Base-by-base conservation (phyloP, 2,113 vertebrate genomes). In the Periophthalmodon schlosseri region DNA sequence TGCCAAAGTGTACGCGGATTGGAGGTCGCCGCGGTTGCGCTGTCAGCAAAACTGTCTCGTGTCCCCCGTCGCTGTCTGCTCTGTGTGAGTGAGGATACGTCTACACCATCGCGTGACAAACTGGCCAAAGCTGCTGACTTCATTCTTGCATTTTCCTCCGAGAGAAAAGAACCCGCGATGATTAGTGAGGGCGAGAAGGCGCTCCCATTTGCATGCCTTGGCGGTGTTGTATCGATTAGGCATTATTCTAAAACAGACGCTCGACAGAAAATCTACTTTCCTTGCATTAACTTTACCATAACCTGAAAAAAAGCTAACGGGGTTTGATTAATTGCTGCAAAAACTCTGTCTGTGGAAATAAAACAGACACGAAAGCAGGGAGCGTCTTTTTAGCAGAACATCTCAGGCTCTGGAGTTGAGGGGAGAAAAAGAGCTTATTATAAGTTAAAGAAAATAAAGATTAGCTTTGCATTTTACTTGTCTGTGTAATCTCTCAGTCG, bases 1-100 rank as follows among this genome's bases (percentile, higher is more conserved):
- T 73, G 83, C 81, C 89, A 82, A 83, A 75, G 79, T 69, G 77
- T 72, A 54, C 18, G n/a, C 33, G 46, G 46, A 70, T 72, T 15
- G 49, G 47, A 83, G 85, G 78, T 82, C 80, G 75, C 47, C 16
- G 73, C 20, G 9, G 54, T 70, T 85, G 87, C 85, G 54, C 12
- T 44, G 79, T 91, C 89, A 91, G 88, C 81, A 80, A 49, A 87
- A 54, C 81, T 81, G 82, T 84, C 85, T 56, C 39, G 64, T 66
- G 83, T 74, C 74, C 75, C 46, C 74, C 33, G 46, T 87, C 39
- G 39, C 39, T 44, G 39, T 10, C 39, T 13, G n/a, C 3, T 1
- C 36, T 49, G 73, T 46, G 49, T 39, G 50, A 67, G 64, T 20
- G 34, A n/a, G 39, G 21, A 46, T 67, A 14, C 23, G 46, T 67